phyloP scores from a whole-genome alignment of 2,113 vertebrate species.

The Gobius niger region DNA sequence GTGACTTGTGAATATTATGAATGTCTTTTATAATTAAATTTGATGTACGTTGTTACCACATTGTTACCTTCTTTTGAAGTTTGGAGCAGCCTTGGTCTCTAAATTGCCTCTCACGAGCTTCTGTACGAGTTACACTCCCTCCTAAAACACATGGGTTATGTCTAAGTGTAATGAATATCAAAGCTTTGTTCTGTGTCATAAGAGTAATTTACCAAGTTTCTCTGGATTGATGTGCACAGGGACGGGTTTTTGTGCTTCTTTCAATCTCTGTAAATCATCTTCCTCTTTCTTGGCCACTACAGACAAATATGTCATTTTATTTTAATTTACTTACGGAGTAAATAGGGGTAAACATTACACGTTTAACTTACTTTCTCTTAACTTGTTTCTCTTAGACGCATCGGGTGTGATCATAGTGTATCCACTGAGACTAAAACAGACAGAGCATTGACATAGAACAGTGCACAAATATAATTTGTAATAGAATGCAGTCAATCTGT shows the following conservation, averaged over 20 bases:
- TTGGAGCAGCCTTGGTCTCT: constrained; percentile 66
- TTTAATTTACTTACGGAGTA: not conserved
- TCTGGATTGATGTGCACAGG: constrained; percentile 67
- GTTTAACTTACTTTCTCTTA: constrained; percentile 73
- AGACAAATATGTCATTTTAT: not conserved
- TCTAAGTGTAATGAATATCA: not conserved
- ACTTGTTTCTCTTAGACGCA: constrained; percentile 64
- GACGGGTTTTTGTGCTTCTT: constrained; percentile 63
- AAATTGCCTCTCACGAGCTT: constrained; percentile 81
- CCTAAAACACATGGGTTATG: constrained; percentile 65
- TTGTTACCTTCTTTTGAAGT: constrained; percentile 81
- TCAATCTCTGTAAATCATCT: constrained; percentile 71
- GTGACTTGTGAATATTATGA: too few species aligned
- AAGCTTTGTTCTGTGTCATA: not conserved
- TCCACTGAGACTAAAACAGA: constrained; percentile 62
- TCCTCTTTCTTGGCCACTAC: constrained; percentile 82
- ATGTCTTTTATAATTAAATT: too few species aligned
- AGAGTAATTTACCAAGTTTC: constrained; percentile 74
- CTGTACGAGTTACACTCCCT: constrained; percentile 70
- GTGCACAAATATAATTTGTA: too few species aligned
- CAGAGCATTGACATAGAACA: not conserved
- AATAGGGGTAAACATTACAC: not conserved
- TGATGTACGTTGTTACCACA: constrained; percentile 61
- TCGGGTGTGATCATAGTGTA: constrained; percentile 79
- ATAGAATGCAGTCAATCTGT: too few species aligned